A percentile compares a stretch with the other conserved stretches of the same genome.
Conservation (phyloP, 1,140 invertebrate genomes). For the Trypoxylus dichotomus region DNA sequence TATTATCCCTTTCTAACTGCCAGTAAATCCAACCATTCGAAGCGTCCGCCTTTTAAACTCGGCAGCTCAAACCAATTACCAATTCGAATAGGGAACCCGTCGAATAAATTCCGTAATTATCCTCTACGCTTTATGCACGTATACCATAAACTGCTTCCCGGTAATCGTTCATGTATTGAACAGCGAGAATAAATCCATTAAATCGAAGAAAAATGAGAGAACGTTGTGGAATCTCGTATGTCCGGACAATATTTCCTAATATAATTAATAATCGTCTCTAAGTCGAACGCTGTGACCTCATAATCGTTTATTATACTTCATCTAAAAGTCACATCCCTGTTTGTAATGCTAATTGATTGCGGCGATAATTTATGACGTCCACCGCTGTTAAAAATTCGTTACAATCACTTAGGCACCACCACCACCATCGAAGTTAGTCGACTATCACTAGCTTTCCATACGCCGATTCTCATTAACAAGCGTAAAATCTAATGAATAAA, state of each 20-base stretch:
- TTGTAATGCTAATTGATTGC: slow-evolving; percentile 30
- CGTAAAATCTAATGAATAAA: slow-evolving; percentile 32
- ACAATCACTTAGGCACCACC: slow-evolving; percentile 19
- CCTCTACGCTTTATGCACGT: background rate
- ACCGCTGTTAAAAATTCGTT: slow-evolving; percentile 4
- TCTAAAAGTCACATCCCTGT: slow-evolving; percentile 13
- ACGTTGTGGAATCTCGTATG: background rate
- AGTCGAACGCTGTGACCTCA: background rate
- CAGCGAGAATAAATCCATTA: background rate
- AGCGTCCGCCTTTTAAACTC: background rate
- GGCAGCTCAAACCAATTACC: background rate
- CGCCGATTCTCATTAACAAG: background rate
- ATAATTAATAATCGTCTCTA: slow-evolving; percentile 27
- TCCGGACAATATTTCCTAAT: slow-evolving; percentile 9
- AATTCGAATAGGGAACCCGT: background rate
- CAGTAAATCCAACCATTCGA: background rate
- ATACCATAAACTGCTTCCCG: background rate
- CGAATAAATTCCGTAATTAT: slow-evolving; percentile 23
- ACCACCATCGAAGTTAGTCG: background rate
- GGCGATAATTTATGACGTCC: slow-evolving; percentile 23
- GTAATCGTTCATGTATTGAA: background rate
- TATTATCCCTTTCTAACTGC: background rate
- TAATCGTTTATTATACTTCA: slow-evolving; percentile 27
- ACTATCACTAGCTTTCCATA: background rate
- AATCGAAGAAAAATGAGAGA: slow-evolving; percentile 5